Evolutionary conservation across 2,888 invertebrate genomes (phyloP), one percentile per base, ranked within the genome.

Genomic region (Synergus gifuensis): DNA sequence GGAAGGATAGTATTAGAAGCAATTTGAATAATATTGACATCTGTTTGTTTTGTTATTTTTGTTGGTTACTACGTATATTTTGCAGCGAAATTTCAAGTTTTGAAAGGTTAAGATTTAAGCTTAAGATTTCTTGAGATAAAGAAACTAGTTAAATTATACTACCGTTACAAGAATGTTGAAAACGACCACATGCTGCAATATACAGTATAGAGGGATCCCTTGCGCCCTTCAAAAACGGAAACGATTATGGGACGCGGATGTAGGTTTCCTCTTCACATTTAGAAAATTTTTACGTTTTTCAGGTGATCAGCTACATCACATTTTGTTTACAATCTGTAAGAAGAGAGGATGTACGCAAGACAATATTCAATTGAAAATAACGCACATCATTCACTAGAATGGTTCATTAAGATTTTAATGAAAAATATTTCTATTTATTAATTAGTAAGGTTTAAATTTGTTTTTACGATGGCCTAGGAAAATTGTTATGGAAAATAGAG

Each of bases 161-260:
- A 73, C 73, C 54, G 54, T 73, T 73, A 49, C 46, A 73, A 49
- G 36, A 46, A 49, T 54, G 73, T 54, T 73, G 73, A 54, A 73
- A 73, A 73, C 73, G 28, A 54, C 54, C 73, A 73, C 54, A 73
- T 73, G 73, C 73, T 54, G 49, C 36, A 73, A 73, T 36, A 36
- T 36, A 49, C 49, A 36, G 36, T 36, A n/a, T n/a, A 73, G 73
- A 54, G 49, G 73, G 73, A 49, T 73, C 66, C 66, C 66, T 66
- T 66, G 28, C 28, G 49, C 73, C 73, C 73, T 73, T 73, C 54
- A 54, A 54, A 73, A 73, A 54, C 73, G 73, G 73, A 73, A 73
- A 73, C 54, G 73, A 73, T 73, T 73, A 73, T 73, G 36, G 36
- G 73, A 73, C 73, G 73, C 73, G 73, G 73, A 69, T 69, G 54